These are phyloP conservation scores for Rhopilema esculentum DNA, from an alignment of 30 jellyfish, hydroid and myxozoan species.

Conservation along the genomic window DNA sequence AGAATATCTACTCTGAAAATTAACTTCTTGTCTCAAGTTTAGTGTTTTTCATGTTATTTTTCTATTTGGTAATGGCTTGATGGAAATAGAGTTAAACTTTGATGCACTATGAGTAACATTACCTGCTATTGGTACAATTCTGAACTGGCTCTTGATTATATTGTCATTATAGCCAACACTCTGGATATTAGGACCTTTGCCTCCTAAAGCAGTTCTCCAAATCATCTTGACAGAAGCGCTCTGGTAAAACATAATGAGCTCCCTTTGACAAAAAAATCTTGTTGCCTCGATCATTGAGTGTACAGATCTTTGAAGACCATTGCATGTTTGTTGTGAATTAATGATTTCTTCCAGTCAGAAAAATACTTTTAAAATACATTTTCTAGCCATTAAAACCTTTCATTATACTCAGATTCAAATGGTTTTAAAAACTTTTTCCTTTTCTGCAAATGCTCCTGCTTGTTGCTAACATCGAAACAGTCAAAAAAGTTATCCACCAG, in stretches of 20 bases:
- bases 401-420: conserved; percentile 33
- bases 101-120: background rate
- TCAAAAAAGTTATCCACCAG: conserved; percentile 65
- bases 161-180: conserved; percentile 45
- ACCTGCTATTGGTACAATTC: conserved; percentile 22
- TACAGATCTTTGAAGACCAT: conserved; percentile 25
- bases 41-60: background rate
- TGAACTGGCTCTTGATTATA: conserved; percentile 22
- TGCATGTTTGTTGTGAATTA: conserved; percentile 29
- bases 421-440: conserved; percentile 31
- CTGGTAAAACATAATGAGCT: conserved; percentile 35
- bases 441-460: background rate
- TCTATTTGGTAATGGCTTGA: conserved; percentile 1
- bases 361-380: conserved; percentile 39
- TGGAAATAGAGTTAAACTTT: conserved; percentile 4
- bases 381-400: conserved; percentile 53
- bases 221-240: conserved; percentile 51
- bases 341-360: conserved; percentile 54
- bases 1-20: no score
- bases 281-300: conserved; percentile 38
- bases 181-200: conserved; percentile 44
- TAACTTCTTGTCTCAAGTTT: background rate
- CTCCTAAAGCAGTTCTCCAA: conserved; percentile 51
- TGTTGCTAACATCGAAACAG: conserved; percentile 59
- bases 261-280: conserved; percentile 18